These are phyloP conservation scores for Yasuhikotakia modesta DNA, from an alignment of 2,797 vertebrate genomes.

Conservation along the genomic window DNA sequence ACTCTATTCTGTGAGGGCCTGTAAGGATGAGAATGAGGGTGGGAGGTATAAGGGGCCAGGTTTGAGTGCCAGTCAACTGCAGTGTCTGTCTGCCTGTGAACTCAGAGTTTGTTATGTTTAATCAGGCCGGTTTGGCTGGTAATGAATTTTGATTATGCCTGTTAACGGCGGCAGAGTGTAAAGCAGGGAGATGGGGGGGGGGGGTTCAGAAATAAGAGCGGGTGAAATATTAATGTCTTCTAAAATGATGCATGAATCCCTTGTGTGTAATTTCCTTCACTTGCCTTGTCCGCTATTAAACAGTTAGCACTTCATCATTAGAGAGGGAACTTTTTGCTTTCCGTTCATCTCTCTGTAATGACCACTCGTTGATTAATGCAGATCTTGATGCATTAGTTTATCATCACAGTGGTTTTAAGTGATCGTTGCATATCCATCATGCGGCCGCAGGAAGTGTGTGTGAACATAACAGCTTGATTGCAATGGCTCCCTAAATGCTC, in stretches of 20 bases:
- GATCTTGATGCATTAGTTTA: conserved; percentile 98
- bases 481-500: conserved; percentile 17
- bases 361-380: conserved; percentile 92
- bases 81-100: conserved; percentile 70
- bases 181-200: conserved; percentile 48
- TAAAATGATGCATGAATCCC: conserved; percentile 99
- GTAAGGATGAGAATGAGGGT: conserved; percentile 39
- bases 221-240: conserved; percentile 96
- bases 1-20: conserved; percentile 45
- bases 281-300: conserved; percentile 95
- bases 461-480: background rate
- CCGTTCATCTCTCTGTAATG: conserved; percentile 94
- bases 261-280: conserved; percentile 94
- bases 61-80: conserved; percentile 70
- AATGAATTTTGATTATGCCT: conserved; percentile 99
- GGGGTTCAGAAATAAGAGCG: conserved; percentile 49
- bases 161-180: conserved; percentile 82
- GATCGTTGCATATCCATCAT: conserved; percentile 87
- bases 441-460: conserved; percentile 39
- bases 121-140: conserved; percentile 95
- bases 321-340: conserved; percentile 92
- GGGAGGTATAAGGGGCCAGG: background rate
- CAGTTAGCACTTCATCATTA: conserved; percentile 99
- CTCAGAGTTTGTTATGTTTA: conserved; percentile 95
- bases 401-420: conserved; percentile 97